Base-by-base conservation (phyloP, 2,797 vertebrate species). In the Mus minutoides region DNA sequence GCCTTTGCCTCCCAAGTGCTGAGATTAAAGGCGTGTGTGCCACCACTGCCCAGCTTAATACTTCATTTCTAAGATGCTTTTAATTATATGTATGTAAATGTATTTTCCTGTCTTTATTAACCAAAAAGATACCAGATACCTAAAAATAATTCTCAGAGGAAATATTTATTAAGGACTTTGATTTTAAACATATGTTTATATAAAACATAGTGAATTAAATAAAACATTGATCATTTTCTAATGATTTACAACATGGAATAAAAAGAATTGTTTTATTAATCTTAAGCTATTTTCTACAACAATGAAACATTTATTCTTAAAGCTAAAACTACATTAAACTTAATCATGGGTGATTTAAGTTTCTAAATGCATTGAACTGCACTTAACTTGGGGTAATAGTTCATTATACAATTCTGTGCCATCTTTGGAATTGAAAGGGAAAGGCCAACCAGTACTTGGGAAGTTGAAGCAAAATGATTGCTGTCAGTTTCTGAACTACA, bases 151-250 rank as follows among this genome's bases (percentile, higher is more conserved):
- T 96, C 94, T 3, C 0, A 91, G 76, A 73, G 14, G 60, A 97
- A 95, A 56, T 95, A 82, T 94, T 97, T 43, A 82, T 97, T 96
- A 10, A 93, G 87, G 31, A 37, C 90, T 96, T 97, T 92, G 90
- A 97, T 92, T 93, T 95, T 95, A 92, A 95, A 34, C 19, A 86
- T 56, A 19, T 85, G 52, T 71, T 71, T 94, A 78, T 7, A 40
- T 87, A 64, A 95, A 94, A 76, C 90, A 67, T 79, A 89, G 88
- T 80, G 95, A 97, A 94, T 19, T 31, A 82, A 58, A 89, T 92
- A n/a, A 96, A 98, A 40, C 67, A 80, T 24, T 69, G 31, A 80
- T 92, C 13, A 75, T 86, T 89, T 96, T 98, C 52, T 85, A 91
- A 83, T 96, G 37, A 90, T 5, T 67, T 97, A 13, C 69, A 95